Evolutionary conservation across 1,140 invertebrate genomes (phyloP).

Genomic region (Rhynchophorus ferrugineus): DNA sequence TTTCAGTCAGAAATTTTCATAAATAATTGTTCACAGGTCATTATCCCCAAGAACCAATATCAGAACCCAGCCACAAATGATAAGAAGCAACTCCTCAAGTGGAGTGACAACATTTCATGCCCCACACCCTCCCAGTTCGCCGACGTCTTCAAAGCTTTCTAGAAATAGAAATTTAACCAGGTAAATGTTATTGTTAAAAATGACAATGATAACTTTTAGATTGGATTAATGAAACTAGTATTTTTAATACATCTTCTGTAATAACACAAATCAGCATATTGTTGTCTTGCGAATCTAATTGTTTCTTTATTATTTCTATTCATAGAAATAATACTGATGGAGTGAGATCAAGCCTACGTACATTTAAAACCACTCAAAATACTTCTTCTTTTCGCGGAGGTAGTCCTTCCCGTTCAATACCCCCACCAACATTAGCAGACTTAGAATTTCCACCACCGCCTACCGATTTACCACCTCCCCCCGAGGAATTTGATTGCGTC

Average conservation of each 20-base stretch:
- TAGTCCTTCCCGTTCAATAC: slow-evolving; percentile 18
- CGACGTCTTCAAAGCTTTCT: slow-evolving; percentile 46
- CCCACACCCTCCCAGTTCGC: slow-evolving; percentile 53
- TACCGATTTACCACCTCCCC: slow-evolving; percentile 65
- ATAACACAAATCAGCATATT: too few species aligned
- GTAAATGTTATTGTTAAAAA: too few species aligned
- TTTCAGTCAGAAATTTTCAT: too few species aligned
- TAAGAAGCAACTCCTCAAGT: slow-evolving; percentile 73
- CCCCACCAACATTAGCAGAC: slow-evolving; percentile 61
- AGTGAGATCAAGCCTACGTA: slow-evolving; percentile 42
- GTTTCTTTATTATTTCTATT: slow-evolving; percentile 18
- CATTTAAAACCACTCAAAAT: slow-evolving; percentile 45
- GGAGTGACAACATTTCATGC: slow-evolving; percentile 59
- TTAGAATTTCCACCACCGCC: slow-evolving; percentile 81
- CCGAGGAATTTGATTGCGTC: slow-evolving; percentile 51
- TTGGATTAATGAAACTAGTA: too few species aligned
- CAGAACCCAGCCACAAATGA: slow-evolving; percentile 69
- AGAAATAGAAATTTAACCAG: slow-evolving; percentile 42
- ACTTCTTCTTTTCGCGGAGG: slow-evolving; percentile 46
- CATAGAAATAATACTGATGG: slow-evolving; percentile 39
- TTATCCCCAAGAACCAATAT: slow-evolving; percentile 53
- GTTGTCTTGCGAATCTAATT: too few species aligned
- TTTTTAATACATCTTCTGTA: too few species aligned
- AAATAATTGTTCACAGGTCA: slow-evolving; percentile 21
- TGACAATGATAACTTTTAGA: too few species aligned